Evolutionary conservation across 2,888 invertebrate species (phyloP).

Genomic region (Norana najaformis): DNA sequence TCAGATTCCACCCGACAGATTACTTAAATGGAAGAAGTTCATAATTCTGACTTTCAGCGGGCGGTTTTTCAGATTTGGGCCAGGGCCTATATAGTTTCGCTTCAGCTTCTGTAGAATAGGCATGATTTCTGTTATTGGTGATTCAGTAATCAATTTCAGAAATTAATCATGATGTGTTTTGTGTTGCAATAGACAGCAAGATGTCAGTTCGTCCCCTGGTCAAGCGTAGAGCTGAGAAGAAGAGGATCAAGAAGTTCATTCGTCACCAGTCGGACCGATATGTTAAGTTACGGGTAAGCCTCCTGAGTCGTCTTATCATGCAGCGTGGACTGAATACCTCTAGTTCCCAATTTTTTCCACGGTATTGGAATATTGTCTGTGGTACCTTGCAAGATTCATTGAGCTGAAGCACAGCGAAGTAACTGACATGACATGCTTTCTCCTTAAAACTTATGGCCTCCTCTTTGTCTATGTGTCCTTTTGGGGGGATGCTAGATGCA

Average conservation of each 20-base stretch:
- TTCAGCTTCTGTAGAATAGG: no score
- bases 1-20: background rate
- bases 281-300: slow-evolving; percentile 82
- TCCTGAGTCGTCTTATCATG: no score
- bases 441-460: background rate
- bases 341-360: no score
- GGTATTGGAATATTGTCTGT: no score
- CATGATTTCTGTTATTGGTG: no score
- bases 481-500: no score
- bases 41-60: no score
- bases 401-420: background rate
- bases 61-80: background rate
- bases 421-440: background rate
- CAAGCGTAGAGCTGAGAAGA: slow-evolving; percentile 78
- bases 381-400: background rate
- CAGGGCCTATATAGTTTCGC: no score
- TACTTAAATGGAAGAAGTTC: background rate
- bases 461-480: no score
- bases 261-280: slow-evolving; percentile 98
- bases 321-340: background rate
- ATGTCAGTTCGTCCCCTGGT: slow-evolving; percentile 56
- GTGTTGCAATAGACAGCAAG: background rate
- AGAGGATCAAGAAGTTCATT: slow-evolving; percentile 96
- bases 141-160: background rate
- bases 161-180: background rate